Evolutionary conservation across 1,140 invertebrate species (phyloP).

Genomic region (Drosophila ercepeae): DNA sequence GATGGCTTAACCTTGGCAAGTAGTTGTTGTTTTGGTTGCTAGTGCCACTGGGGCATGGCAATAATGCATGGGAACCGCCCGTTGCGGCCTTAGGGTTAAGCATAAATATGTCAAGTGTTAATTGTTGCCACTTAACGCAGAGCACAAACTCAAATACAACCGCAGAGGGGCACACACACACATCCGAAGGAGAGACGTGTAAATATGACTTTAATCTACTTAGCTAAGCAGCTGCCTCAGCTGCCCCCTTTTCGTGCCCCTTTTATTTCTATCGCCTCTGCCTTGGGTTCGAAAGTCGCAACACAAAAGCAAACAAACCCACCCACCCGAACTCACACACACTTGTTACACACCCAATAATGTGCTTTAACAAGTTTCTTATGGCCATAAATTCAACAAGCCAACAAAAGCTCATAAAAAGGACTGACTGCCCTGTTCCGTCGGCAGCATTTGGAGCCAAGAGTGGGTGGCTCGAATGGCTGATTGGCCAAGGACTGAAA

Average conservation of each 20-base stretch:
- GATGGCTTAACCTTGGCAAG: constrained; percentile 65
- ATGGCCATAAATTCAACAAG: constrained; percentile 82
- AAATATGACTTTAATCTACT: constrained; percentile 83
- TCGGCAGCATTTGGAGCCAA: neutral
- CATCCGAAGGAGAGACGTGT: constrained; percentile 39
- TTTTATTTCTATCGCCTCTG: constrained; percentile 21
- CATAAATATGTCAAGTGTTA: constrained; percentile 83
- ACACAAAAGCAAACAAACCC: constrained; percentile 56
- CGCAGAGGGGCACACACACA: constrained; percentile 24
- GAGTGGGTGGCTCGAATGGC: constrained; percentile 7
- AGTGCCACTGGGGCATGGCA: constrained; percentile 35
- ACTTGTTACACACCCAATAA: constrained; percentile 82
- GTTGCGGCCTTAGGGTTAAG: constrained; percentile 61
- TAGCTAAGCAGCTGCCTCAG: constrained; percentile 54
- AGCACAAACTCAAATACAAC: constrained; percentile 76
- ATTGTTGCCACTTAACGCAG: constrained; percentile 79
- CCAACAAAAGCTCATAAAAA: constrained; percentile 81
- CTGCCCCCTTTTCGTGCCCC: neutral
- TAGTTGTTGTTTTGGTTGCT: constrained; percentile 36
- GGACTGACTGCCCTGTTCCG: constrained; percentile 44
- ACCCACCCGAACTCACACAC: constrained; percentile 21
- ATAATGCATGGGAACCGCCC: constrained; percentile 58
- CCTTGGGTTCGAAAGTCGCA: constrained; percentile 53
- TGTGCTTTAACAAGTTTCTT: constrained; percentile 81
- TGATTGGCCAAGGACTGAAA: constrained; percentile 53